Conservation (phyloP, 92 coral and sea anemone species). For the Micromussa lordhowensis region DNA sequence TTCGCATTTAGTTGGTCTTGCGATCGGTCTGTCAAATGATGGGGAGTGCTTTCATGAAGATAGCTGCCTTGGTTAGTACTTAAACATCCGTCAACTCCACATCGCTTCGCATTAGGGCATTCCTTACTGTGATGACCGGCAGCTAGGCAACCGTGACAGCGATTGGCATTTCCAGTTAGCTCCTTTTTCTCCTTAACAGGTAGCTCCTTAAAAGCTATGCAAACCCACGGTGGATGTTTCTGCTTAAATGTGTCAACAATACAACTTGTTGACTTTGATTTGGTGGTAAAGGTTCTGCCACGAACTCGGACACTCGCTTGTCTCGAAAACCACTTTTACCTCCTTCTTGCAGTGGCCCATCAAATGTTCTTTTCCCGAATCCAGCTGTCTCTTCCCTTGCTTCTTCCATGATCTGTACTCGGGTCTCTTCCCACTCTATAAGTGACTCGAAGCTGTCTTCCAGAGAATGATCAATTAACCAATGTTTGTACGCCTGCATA, state of each 20-base stretch:
- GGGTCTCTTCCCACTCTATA: conserved; percentile 1
- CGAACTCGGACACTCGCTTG: background rate
- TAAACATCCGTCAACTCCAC: no score
- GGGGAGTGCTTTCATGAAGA: conserved; percentile 23
- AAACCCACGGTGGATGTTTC: conserved; percentile 56
- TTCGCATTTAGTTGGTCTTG: background rate
- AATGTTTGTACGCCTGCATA: conserved; percentile 55
- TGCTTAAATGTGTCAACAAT: conserved; percentile 26
- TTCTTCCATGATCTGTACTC: conserved; percentile 44
- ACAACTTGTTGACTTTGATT: conserved; percentile 1
- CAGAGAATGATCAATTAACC: conserved; percentile 54
- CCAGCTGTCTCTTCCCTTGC: conserved; percentile 39
- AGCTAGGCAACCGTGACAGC: conserved; percentile 47
- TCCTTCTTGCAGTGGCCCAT: background rate
- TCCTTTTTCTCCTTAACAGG: conserved; percentile 45
- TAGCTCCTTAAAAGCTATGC: conserved; percentile 39
- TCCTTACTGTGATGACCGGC: conserved; percentile 34
- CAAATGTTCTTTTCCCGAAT: background rate
- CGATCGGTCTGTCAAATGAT: background rate
- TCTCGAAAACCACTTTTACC: background rate
- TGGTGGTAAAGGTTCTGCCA: conserved; percentile 17
- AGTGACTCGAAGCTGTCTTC: conserved; percentile 47
- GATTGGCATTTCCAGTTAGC: conserved; percentile 11
- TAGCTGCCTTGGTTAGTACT: conserved; percentile 47
- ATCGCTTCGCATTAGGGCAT: no score